Percentiles rank a stretch among this genome's conserved stretches.
phyloP scores from a whole-genome alignment of 2,797 vertebrate genomes.

The Tragopan temminckii region DNA sequence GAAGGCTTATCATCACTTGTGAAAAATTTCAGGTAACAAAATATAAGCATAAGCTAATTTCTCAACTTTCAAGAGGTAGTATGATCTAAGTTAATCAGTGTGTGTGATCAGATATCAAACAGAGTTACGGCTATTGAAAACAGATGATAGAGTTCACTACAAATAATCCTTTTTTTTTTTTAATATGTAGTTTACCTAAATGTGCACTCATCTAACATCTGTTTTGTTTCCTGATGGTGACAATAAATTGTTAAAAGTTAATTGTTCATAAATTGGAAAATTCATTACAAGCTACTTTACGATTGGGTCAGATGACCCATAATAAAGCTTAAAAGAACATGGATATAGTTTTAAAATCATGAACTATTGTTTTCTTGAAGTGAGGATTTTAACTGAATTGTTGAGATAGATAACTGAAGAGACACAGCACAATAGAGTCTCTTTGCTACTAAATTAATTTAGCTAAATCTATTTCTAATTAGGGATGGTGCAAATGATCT shows the following conservation, averaged over 20 bases:
- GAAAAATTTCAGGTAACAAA: neutral
- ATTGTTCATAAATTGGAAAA: conserved; percentile 40
- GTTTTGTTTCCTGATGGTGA: conserved; percentile 3
- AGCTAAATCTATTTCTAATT: neutral
- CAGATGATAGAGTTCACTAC: conserved; percentile 43
- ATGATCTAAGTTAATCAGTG: conserved; percentile 32
- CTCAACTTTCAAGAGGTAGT: neutral
- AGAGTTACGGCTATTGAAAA: conserved; percentile 53
- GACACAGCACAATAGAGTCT: neutral
- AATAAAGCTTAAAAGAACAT: neutral
- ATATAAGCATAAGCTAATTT: neutral
- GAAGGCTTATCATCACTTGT: neutral
- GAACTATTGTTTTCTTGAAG: neutral
- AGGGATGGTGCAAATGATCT: neutral
- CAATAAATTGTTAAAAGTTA: conserved; percentile 40
- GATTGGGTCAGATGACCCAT: neutral
- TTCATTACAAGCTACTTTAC: conserved; percentile 12
- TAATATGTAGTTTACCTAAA: neutral
- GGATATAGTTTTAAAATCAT: conserved; percentile 30
- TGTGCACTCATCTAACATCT: neutral
- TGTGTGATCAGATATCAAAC: conserved; percentile 16
- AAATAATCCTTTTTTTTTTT: neutral
- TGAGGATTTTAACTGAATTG: neutral
- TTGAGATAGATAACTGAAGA: neutral
- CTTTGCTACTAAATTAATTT: neutral